These are phyloP conservation scores for Holothuria glaberrima DNA, from an alignment of 35 echinoderm and acorn worm genomes.

Conservation along the genomic window DNA sequence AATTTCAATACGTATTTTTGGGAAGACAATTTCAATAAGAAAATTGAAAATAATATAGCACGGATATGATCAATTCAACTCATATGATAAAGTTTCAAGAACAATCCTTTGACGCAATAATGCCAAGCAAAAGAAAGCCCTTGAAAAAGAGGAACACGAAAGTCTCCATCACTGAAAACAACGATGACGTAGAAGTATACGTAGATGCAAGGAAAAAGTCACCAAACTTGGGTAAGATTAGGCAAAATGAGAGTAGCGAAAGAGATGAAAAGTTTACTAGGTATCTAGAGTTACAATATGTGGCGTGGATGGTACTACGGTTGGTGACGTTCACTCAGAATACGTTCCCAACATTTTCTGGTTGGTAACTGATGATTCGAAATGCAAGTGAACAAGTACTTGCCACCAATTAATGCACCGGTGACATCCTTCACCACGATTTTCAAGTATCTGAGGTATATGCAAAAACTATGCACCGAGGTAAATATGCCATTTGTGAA, in stretches of 20 bases:
- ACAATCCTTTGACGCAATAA: conserved; percentile 16
- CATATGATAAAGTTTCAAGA: conserved; percentile 33
- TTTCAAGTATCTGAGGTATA: conserved; percentile 4
- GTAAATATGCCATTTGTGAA: background rate
- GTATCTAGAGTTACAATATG: no score
- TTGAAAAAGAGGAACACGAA: no score
- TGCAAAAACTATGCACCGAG: background rate
- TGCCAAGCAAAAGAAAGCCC: background rate
- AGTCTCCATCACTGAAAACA: conserved; percentile 5
- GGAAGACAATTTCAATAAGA: no score
- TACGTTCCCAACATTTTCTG: no score
- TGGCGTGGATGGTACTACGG: no score
- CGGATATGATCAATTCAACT: conserved; percentile 15
- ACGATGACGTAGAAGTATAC: conserved; percentile 12
- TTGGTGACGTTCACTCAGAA: no score
- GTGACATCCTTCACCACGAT: background rate
- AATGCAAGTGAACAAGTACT: background rate
- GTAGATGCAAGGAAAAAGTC: conserved; percentile 38
- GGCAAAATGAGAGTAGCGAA: no score
- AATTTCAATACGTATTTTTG: no score
- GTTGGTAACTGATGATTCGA: no score
- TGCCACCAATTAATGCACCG: no score
- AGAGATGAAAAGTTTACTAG: no score
- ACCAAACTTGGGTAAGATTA: no score
- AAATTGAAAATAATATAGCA: background rate